Base-by-base conservation (phyloP, 2,888 invertebrate species). In the Flexamia atlantica region DNA sequence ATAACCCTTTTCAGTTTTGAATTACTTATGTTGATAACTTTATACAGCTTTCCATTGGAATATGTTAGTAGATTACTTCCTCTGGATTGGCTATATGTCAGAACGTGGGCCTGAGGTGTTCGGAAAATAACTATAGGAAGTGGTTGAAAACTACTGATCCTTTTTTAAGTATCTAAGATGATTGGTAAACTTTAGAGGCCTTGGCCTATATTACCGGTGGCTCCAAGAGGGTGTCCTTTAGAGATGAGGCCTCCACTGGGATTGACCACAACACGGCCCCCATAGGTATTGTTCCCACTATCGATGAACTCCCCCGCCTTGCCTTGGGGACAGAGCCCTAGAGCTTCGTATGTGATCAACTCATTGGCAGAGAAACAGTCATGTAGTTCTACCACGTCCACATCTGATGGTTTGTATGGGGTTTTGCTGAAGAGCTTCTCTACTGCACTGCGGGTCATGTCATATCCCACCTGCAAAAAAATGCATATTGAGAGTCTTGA, bases 341-440 rank as follows among this genome's bases (percentile, higher is more conserved):
- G 92, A 0, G 98, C 99, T 91, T 99, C 99, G 88, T 99, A 99
- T 0, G 98, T 98, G 82, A 99, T 95, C 86, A 99, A 91, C 90
- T 99, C 99, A 90, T 99, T 99, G 7, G 97, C 95, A 7, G 99
- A 98, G 90, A 99, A 99, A 90, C 99, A 99, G 90, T 99, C 99
- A 88, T 99, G 99, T 32, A 99, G 92, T 90, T 99, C 99, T 7
- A 99, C 94, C 0, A 99, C 98, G 90, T 99, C 95, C 0, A 99
- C 95, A 89, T 98, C 97, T 76, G 92, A 92, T 0, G 97, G 96
- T 74, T 92, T 94, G 82, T 94, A 91, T 68, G 94, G 95, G 76
- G 97, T 93, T 89, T 96, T 95, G 9, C 92, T 90, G 88, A 95
- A 98, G 0, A 97, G 90, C 17, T 93, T 93, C 82, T 95, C 92